phyloP scores from a whole-genome alignment of 2,797 vertebrate genomes.

The Liasis olivaceus region DNA sequence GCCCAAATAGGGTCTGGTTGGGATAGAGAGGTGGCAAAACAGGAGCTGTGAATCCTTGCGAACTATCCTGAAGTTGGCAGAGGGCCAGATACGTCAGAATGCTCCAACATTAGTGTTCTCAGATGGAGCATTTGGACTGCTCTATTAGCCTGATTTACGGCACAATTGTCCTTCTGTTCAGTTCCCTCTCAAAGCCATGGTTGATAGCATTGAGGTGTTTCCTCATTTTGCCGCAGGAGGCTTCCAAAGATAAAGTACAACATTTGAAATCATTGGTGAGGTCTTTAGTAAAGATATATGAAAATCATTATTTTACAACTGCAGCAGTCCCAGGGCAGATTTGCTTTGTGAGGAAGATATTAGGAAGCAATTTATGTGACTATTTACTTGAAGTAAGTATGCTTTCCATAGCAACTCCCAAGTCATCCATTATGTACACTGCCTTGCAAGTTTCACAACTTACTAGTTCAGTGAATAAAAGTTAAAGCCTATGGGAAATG shows the following conservation, averaged over 20 bases:
- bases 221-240: background rate
- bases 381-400: constrained; percentile 40
- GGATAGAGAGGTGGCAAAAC: background rate
- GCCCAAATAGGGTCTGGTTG: background rate
- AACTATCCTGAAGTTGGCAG: background rate
- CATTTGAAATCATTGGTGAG: background rate
- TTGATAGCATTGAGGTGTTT: background rate
- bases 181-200: background rate
- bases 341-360: constrained; percentile 11
- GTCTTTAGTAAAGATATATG: constrained; percentile 27
- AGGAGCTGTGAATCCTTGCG: background rate
- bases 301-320: constrained; percentile 16
- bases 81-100: background rate
- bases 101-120: background rate
- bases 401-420: constrained; percentile 41
- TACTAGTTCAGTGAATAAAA: constrained; percentile 38
- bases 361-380: constrained; percentile 24
- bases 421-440: constrained; percentile 16
- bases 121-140: background rate
- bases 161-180: background rate
- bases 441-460: constrained; percentile 25
- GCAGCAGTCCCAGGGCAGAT: background rate
- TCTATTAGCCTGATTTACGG: background rate
- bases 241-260: background rate
- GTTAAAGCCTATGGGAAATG: constrained; percentile 18